Evolutionary conservation across 2,113 vertebrate species (phyloP), one percentile per base, ranked within the genome.

Genomic region (Axis porcinus): DNA sequence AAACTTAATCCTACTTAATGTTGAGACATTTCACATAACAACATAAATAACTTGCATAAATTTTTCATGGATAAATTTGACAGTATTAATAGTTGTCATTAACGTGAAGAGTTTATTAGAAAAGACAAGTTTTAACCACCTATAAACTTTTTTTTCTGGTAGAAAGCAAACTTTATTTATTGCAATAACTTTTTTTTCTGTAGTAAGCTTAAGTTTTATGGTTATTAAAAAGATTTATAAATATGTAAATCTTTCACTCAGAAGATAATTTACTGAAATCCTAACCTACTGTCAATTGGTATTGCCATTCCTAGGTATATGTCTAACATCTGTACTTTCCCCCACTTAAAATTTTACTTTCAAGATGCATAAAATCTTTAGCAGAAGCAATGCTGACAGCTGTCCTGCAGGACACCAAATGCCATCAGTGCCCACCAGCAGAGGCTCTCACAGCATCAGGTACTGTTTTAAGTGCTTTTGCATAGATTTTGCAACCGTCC

Each of bases 151-250:
- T 89, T 67, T 70, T 45, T 4, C 50, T 83, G 40, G 9, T 57
- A 95, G 54, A 88, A 58, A 84, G n/a, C 15, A 60, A 40, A 47
- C 21, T 70, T 64, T 52, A 78, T 14, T 58, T 91, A 90, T 47
- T 55, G 9, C 33, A 91, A 6, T 70, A 89, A 45, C 57, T 55
- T 89, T 89, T 93, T 92, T 55, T 89, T 55, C 89, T 76, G 36
- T 60, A 91, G 27, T 89, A 96, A 95, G 91, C 64, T 92, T 74
- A 91, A 82, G 23, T 86, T 94, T 97, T 96, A 92, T 28, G 93
- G 89, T 54, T 93, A 57, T 23, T 96, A 30, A 70, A 79, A 92
- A 87, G 25, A 91, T 85, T 78, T 96, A 84, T 30, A 95, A 97
- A 82, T 52, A 58, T 88, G 6, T 52, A 78, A 36, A 13, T 52